phyloP scores from a whole-genome alignment of 2,113 vertebrate genomes.

The Myanophis thanlyinensis region DNA sequence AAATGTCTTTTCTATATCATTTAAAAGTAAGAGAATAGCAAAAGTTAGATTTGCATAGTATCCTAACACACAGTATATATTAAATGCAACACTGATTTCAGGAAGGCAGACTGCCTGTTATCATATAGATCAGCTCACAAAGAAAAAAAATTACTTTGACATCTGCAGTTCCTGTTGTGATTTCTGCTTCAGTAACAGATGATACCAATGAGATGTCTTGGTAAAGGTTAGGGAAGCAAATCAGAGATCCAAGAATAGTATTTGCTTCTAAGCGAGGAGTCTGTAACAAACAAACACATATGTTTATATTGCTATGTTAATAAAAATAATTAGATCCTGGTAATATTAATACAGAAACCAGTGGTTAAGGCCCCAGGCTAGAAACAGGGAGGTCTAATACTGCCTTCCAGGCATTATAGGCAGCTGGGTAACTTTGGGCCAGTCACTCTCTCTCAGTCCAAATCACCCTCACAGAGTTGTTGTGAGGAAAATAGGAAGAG shows the following conservation, averaged over 20 bases:
- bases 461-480: not conserved
- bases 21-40: not conserved
- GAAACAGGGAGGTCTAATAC: not conserved
- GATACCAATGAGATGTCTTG: constrained; percentile 80
- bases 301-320: not conserved
- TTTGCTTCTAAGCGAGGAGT: constrained; percentile 90
- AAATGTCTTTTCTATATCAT: not conserved
- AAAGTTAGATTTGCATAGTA: not conserved
- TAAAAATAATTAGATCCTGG: not conserved
- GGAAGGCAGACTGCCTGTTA: not conserved
- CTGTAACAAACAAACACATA: constrained; percentile 59
- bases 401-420: not conserved
- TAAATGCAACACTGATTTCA: not conserved
- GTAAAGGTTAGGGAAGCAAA: constrained; percentile 95
- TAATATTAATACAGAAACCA: not conserved
- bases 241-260: constrained; percentile 90
- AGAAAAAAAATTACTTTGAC: constrained; percentile 80
- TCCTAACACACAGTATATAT: not conserved
- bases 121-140: not conserved
- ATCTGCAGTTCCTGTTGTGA: constrained; percentile 75
- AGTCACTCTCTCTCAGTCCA: not conserved
- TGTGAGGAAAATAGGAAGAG: not conserved
- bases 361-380: not conserved
- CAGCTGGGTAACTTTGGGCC: not conserved
- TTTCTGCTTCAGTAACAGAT: constrained; percentile 67